phyloP scores from a whole-genome alignment of 2,797 vertebrate species.

The Oceanodroma leucorhoa region DNA sequence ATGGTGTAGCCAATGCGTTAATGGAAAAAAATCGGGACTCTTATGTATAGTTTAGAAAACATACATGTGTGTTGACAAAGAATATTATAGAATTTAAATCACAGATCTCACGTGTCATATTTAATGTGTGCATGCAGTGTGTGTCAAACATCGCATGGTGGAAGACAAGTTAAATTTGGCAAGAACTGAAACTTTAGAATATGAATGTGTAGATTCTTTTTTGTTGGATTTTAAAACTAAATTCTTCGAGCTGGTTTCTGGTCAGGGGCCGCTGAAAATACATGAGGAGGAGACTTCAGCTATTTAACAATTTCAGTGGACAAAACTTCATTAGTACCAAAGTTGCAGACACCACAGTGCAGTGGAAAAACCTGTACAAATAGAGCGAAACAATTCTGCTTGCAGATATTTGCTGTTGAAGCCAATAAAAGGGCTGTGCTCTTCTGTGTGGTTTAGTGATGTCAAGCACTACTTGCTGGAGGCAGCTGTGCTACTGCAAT shows the following conservation, averaged over 20 bases:
- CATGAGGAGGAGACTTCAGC: neutral
- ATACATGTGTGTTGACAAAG: neutral
- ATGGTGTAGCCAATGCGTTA: neutral
- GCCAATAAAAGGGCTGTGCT: conserved; percentile 44
- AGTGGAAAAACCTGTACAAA: conserved; percentile 57
- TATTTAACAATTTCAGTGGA: neutral
- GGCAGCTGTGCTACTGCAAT: conserved; percentile 36
- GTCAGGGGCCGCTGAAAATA: neutral
- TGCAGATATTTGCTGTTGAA: conserved; percentile 43
- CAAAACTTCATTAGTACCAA: neutral
- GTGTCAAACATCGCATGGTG: neutral
- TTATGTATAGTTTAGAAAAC: neutral
- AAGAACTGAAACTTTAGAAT: neutral
- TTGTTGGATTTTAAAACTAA: neutral
- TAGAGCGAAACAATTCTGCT: conserved; percentile 62
- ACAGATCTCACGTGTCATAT: neutral
- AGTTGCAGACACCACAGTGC: neutral
- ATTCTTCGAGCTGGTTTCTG: neutral
- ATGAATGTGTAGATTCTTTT: neutral
- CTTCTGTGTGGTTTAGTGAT: conserved; percentile 57
- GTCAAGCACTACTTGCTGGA: conserved; percentile 64
- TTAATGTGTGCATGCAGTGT: neutral
- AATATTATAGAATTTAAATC: neutral
- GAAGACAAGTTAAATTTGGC: neutral
- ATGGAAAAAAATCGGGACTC: neutral